Evolutionary conservation across 2,797 vertebrate species (phyloP).

Genomic region (Caiman crocodilus): DNA sequence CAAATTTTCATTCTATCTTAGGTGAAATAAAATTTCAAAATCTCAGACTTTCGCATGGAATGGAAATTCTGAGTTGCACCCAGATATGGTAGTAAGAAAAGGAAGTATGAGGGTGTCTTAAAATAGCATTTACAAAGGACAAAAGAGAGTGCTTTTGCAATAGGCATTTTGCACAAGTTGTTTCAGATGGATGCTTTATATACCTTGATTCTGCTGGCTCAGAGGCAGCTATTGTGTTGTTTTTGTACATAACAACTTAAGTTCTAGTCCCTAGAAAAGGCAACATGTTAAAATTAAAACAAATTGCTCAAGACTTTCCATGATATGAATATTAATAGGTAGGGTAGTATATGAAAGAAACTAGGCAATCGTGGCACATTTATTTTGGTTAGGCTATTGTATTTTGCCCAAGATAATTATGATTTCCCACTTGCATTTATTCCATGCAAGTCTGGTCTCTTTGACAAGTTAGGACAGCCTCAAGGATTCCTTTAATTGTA

Average conservation of each 20-base stretch:
- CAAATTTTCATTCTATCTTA: background rate
- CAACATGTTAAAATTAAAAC: background rate
- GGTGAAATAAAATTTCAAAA: background rate
- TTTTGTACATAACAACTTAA: background rate
- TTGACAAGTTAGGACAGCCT: accelerated
- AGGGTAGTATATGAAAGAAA: background rate
- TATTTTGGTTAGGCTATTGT: background rate
- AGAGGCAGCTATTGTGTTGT: background rate
- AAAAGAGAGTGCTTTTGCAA: background rate
- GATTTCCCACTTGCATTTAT: too few species aligned
- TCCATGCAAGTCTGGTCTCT: background rate
- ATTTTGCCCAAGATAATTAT: background rate
- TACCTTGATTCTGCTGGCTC: background rate
- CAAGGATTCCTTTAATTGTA: background rate
- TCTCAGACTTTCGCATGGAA: background rate
- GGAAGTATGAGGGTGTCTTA: background rate
- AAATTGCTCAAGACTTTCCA: background rate
- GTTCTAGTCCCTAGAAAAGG: background rate
- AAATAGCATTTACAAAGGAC: background rate
- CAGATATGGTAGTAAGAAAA: background rate
- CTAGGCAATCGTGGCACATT: background rate
- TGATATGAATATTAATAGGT: accelerated
- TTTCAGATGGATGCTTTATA: background rate
- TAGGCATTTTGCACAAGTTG: background rate
- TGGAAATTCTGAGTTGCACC: background rate